Evolutionary conservation across 2,888 invertebrate species (phyloP).

Genomic region (Campoplex capitator): DNA sequence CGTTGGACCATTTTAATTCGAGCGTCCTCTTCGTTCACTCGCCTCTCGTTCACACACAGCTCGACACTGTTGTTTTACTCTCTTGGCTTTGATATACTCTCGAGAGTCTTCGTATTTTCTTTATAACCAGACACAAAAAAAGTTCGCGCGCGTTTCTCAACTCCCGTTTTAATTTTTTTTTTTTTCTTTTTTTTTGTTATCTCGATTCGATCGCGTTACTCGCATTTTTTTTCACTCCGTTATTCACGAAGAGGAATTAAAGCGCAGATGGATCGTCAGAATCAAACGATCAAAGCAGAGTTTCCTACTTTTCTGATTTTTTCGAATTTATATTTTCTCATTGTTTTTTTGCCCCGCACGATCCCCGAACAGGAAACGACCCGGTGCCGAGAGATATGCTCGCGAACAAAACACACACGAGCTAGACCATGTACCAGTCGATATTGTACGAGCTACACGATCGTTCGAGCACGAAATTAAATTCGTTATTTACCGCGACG

Average conservation of each 20-base stretch:
- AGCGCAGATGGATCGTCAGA: not conserved
- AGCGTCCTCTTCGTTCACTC: conserved; percentile 65
- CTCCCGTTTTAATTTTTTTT: not conserved
- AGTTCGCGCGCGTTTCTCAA: conserved; percentile 12
- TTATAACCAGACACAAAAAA: conserved; percentile 33
- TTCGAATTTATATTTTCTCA: not conserved
- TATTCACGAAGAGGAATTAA: not conserved
- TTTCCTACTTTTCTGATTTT: not conserved
- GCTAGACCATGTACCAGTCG: conserved; percentile 6
- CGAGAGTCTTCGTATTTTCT: conserved; percentile 56
- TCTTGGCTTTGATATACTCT: conserved; percentile 39
- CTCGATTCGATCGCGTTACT: conserved; percentile 47
- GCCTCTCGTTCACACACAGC: conserved; percentile 12
- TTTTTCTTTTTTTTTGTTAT: too few species aligned
- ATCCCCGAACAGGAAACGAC: not conserved
- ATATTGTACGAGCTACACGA: conserved; percentile 41
- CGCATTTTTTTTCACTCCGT: not conserved
- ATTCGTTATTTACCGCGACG: conserved; percentile 65
- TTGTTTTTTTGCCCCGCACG: not conserved
- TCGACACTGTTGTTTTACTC: conserved; percentile 42
- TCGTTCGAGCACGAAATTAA: conserved; percentile 66
- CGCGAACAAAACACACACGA: not conserved
- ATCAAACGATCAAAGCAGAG: not conserved
- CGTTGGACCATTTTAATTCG: conserved; percentile 82
- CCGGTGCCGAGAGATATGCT: conserved; percentile 36